A percentile compares a stretch with the other conserved stretches of the same genome.
Evolutionary conservation across 2,797 vertebrate species (phyloP).

Genomic region (Tamandua tetradactyla): DNA sequence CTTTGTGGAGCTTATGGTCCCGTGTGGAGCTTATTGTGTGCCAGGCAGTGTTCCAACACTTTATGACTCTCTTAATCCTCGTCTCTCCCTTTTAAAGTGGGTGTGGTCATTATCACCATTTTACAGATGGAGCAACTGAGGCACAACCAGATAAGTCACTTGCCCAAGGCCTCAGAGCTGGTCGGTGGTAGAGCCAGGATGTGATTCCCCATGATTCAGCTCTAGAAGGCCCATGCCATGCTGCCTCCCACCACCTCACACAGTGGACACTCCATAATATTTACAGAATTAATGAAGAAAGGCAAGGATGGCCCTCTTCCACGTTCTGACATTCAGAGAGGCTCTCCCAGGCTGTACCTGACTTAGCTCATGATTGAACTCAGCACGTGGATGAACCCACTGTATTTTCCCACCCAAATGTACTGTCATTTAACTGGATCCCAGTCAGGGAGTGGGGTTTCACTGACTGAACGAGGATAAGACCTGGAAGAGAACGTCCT

Average conservation of each 20-base stretch:
- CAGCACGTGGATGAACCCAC: too few relatives aligned
- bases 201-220: neutral
- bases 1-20: neutral
- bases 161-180: neutral
- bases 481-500: neutral
- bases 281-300: neutral
- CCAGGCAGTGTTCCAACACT: neutral
- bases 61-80: neutral
- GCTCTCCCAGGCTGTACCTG: neutral
- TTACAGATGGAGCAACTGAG: neutral
- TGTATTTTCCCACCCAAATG: too few relatives aligned
- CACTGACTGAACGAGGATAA: neutral
- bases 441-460: neutral
- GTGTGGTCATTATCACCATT: neutral
- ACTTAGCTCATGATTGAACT: too few relatives aligned
- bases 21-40: fast-evolving
- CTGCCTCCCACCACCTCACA: neutral
- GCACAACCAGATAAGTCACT: neutral
- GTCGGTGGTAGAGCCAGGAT: neutral
- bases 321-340: neutral
- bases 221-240: neutral
- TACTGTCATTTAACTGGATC: neutral
- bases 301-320: neutral
- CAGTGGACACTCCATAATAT: neutral
- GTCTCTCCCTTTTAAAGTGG: neutral